Base-by-base conservation (phyloP, 2,888 invertebrate species). In the Diarsia rubi region DNA sequence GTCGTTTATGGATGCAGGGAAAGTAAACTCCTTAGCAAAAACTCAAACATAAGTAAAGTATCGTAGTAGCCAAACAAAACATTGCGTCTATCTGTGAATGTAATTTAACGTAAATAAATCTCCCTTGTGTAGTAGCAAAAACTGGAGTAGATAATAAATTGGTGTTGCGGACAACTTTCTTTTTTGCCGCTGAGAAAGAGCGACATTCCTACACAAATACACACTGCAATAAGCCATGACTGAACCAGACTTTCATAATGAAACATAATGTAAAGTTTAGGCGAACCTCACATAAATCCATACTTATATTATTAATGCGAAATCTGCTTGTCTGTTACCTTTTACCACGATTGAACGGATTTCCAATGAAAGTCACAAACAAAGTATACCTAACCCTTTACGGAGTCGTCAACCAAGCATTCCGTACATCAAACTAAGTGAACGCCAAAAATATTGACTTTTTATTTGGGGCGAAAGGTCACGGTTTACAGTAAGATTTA, bases 141-240 rank as follows among this genome's bases (percentile, higher is more conserved):
- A 87, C 84, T 82, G 69, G 67, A 69, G 78, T 69, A 77, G 78
- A 84, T 87, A 86, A 86, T 78, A 84, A 84, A 87, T 87, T 84
- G 59, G 45, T 76, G 79, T 79, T 79, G 80, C 65, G 75, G 74
- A 75, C 79, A 81, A 84, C 37, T 84, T 86, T 86, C 77, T 86
- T 86, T 77, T 80, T 79, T 64, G 69, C 44, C 70, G 63, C 62
- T 69, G 59, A 60, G 64, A 78, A 78, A 75, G 68, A 67, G 65
- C 64, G 63, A 69, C 74, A 73, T 66, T 70, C 73, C 79, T 73
- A 78, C 74, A 73, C 64, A 75, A 86, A 79, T 79, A 84, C 60
- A 70, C 31, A 69, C 42, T 65, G 66, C 73, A 78, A 82, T 78
- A 70, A 73, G 79, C 65, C 83, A 87, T 79, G 62, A 62, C n/a